Evolutionary conservation across 2,888 invertebrate genomes (phyloP).

Genomic region (Metopia argyrocephala): DNA sequence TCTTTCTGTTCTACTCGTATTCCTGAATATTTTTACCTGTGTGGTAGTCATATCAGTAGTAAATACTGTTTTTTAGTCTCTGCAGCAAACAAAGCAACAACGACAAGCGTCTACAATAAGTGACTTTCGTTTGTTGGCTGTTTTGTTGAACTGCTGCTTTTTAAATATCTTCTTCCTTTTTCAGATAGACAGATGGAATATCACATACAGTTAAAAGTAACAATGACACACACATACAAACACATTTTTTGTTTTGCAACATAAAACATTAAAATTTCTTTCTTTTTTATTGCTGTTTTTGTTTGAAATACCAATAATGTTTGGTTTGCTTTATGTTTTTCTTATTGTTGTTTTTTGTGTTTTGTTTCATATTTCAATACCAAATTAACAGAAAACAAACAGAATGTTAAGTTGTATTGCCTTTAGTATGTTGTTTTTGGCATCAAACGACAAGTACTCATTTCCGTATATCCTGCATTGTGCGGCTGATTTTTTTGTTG

Average conservation of each 20-base stretch:
- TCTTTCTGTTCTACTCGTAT: not conserved
- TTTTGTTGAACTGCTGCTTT: slow-evolving; percentile 6
- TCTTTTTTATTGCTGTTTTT: slow-evolving; percentile 15
- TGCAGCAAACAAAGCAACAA: not conserved
- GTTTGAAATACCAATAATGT: slow-evolving; percentile 8
- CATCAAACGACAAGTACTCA: slow-evolving; percentile 66
- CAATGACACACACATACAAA: slow-evolving; percentile 41
- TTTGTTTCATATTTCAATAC: slow-evolving; percentile 2
- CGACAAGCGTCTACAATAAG: slow-evolving; percentile 9
- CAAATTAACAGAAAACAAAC: slow-evolving; percentile 1
- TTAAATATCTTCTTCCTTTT: slow-evolving; percentile 56
- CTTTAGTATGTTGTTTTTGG: slow-evolving; percentile 59
- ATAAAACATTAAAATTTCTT: not conserved
- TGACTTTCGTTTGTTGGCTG: not conserved
- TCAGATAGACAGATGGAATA: slow-evolving; percentile 40
- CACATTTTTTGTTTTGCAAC: not conserved
- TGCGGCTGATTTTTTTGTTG: slow-evolving; percentile 63
- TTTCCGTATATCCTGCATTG: slow-evolving; percentile 65
- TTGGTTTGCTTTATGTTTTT: slow-evolving; percentile 31
- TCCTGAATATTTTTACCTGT: not conserved
- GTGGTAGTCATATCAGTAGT: not conserved
- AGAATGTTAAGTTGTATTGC: not conserved
- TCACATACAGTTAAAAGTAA: slow-evolving; percentile 9
- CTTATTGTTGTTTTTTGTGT: not conserved
- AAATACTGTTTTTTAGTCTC: not conserved